phyloP scores from a whole-genome alignment of 37 sponge, comb jelly and placozoan genomes.

The Corticium candelabrum region DNA sequence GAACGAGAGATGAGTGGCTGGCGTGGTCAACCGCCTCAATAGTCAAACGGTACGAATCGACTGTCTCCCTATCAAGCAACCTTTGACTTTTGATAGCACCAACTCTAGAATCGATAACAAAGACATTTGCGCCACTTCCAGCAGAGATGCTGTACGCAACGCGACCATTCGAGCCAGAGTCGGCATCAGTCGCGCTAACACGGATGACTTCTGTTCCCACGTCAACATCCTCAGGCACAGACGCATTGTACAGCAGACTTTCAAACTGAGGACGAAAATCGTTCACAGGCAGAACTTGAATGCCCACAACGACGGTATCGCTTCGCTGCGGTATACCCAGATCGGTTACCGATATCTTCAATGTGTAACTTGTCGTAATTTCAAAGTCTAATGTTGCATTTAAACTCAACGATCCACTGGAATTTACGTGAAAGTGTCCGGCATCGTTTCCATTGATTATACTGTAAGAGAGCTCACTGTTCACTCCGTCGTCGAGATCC shows the following conservation, averaged over 20 bases:
- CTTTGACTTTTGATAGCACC: constrained; percentile 24
- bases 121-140: not conserved
- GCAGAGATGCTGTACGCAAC: constrained; percentile 15
- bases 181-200: constrained; percentile 41
- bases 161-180: constrained; percentile 38
- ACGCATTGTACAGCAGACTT: constrained; percentile 16
- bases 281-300: constrained; percentile 44
- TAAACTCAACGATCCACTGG: not conserved
- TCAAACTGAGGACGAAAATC: constrained; percentile 43
- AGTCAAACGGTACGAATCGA: not conserved
- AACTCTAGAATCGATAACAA: not conserved
- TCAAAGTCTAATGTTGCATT: not conserved
- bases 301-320: not conserved
- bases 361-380: not conserved
- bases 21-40: not conserved
- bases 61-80: not conserved
- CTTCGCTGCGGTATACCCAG: not conserved
- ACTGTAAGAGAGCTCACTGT: not conserved
- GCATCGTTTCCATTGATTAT: not conserved
- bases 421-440: not conserved
- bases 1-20: not conserved
- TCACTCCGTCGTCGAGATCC: not conserved
- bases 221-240: constrained; percentile 29
- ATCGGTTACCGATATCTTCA: not conserved
- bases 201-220: constrained; percentile 23